phyloP scores from a whole-genome alignment of 2,888 invertebrate species.

The Erebia aethiops region DNA sequence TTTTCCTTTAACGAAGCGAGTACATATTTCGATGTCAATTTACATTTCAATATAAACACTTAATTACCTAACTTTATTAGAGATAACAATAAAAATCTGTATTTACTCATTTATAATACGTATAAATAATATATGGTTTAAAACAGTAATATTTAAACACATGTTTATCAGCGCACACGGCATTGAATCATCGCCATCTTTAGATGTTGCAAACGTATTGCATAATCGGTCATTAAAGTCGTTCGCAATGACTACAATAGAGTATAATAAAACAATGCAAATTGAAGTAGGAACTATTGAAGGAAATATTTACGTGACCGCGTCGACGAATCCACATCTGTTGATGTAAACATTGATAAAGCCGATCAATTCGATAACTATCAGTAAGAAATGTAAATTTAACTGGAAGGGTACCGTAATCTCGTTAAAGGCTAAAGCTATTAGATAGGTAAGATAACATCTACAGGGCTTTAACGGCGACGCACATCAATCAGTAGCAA shows the following conservation, averaged over 20 bases:
- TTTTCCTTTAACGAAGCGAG: too few species aligned
- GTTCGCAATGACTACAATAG: conserved; percentile 52
- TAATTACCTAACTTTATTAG: too few species aligned
- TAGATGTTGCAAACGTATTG: conserved; percentile 60
- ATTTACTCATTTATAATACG: not conserved
- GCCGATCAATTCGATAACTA: conserved; percentile 44
- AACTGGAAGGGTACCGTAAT: conserved; percentile 65
- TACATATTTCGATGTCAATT: too few species aligned
- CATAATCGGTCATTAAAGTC: conserved; percentile 68
- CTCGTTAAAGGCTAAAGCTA: conserved; percentile 73
- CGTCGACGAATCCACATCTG: conserved; percentile 13
- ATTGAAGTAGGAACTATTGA: conserved; percentile 44
- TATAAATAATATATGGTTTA: too few species aligned
- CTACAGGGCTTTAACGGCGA: conserved; percentile 63
- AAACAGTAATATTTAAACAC: conserved; percentile 13
- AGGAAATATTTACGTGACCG: conserved; percentile 31
- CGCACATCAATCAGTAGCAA: conserved; percentile 72
- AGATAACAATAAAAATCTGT: not conserved
- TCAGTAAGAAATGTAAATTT: conserved; percentile 62
- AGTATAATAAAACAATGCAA: conserved; percentile 45
- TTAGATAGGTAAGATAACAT: conserved; percentile 68
- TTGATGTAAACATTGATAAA: conserved; percentile 38
- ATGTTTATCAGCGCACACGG: conserved; percentile 45
- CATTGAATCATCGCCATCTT: conserved; percentile 63
- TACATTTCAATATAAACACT: too few species aligned